A percentile compares a stretch with the other conserved stretches of the same genome.
phyloP scores from a whole-genome alignment of 1,140 invertebrate species.

The Euura saliciscinereae region DNA sequence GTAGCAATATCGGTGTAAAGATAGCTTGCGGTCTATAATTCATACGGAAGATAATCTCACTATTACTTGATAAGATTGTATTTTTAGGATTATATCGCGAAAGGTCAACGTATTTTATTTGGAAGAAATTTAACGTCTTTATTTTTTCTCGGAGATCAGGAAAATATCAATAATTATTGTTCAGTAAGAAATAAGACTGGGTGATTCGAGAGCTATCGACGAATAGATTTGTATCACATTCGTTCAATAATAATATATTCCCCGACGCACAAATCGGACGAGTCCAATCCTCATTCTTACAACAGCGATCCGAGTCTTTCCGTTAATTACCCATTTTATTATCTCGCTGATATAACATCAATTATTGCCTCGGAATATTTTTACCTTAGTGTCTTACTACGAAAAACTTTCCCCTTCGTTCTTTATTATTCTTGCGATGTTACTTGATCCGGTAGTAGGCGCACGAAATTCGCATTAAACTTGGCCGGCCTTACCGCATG shows the following conservation, averaged over 20 bases:
- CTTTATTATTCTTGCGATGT: background rate
- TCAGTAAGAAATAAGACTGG: background rate
- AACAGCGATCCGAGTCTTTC: background rate
- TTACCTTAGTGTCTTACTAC: background rate
- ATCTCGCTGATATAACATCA: background rate
- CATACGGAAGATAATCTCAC: background rate
- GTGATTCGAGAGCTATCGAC: background rate
- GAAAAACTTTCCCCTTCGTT: background rate
- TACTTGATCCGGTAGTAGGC: background rate
- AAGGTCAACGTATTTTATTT: background rate
- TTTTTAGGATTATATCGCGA: background rate
- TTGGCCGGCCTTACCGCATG: background rate
- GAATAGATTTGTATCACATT: background rate
- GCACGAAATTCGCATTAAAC: background rate
- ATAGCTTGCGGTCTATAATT: background rate
- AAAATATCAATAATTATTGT: background rate
- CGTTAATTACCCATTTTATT: background rate
- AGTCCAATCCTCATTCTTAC: background rate
- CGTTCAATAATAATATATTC: background rate
- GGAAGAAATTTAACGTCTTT: background rate
- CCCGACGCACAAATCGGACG: background rate
- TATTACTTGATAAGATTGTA: background rate
- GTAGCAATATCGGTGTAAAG: background rate
- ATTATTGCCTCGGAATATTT: background rate
- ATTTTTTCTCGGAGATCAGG: background rate